Evolutionary conservation across 1,140 invertebrate genomes (phyloP).

Genomic region (Hypsibius dujardini): DNA sequence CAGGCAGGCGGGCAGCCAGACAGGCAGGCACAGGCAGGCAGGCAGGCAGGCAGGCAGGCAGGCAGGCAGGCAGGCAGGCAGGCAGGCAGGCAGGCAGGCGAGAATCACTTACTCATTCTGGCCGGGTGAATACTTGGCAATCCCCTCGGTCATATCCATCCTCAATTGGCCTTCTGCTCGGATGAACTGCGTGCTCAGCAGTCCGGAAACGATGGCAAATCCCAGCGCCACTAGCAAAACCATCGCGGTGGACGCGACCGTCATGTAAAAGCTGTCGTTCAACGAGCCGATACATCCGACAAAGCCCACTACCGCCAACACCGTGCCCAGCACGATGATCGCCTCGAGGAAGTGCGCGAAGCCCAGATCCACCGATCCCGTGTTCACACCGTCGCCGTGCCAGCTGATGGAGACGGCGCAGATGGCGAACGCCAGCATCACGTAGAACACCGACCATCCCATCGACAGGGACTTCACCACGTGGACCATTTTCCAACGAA

Average conservation of each 20-base stretch:
- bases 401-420: background rate
- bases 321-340: background rate
- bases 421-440: slow-evolving; percentile 4
- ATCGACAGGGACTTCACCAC: background rate
- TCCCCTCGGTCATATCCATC: too few relatives aligned
- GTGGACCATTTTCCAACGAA: too few relatives aligned
- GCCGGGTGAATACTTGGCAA: too few relatives aligned
- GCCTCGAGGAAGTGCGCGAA: background rate
- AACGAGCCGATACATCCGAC: background rate
- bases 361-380: background rate
- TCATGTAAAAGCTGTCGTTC: background rate
- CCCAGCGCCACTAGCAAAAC: background rate
- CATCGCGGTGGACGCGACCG: background rate
- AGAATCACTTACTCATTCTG: too few relatives aligned
- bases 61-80: too few relatives aligned
- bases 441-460: background rate
- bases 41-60: too few relatives aligned
- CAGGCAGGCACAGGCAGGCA: too few relatives aligned
- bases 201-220: background rate
- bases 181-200: background rate
- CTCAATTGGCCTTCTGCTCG: too few relatives aligned
- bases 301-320: background rate
- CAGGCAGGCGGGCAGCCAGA: too few relatives aligned
- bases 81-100: too few relatives aligned
- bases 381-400: slow-evolving; percentile 2